Conservation (phyloP, 2,113 vertebrate genomes). For the Cheirogaleus medius region DNA sequence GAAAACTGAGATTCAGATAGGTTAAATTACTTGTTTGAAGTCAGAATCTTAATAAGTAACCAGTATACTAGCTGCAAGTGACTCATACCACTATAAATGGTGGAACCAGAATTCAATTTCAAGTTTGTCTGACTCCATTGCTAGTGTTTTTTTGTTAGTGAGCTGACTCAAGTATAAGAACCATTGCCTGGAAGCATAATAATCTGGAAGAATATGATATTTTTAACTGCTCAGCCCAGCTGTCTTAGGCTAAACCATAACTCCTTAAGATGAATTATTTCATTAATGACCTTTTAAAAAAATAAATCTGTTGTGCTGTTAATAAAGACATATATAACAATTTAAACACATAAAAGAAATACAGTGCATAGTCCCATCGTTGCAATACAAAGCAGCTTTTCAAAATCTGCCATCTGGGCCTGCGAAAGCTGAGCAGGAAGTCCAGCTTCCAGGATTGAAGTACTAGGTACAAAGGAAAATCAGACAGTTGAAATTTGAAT, state of each 20-base stretch:
- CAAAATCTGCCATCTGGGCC: constrained; percentile 27
- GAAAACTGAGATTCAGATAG: neutral
- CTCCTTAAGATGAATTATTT: neutral
- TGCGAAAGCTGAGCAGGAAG: constrained; percentile 26
- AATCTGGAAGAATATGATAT: neutral
- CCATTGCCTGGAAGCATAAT: neutral
- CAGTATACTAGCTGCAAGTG: neutral
- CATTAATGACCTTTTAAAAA: neutral
- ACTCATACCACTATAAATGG: neutral
- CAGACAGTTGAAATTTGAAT: constrained; percentile 39
- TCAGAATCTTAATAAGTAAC: neutral
- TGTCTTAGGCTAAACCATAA: neutral
- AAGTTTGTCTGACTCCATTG: neutral
- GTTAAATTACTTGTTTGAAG: neutral
- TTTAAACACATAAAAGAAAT: neutral
- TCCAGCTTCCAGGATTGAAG: constrained; percentile 8
- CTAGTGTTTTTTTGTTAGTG: neutral
- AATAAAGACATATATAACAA: neutral
- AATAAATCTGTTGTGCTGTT: neutral
- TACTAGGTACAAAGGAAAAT: neutral
- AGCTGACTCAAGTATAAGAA: neutral
- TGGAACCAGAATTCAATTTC: neutral
- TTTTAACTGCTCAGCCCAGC: neutral
- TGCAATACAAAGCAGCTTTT: constrained; percentile 45
- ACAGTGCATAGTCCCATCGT: neutral